phyloP scores from a whole-genome alignment of 2,797 vertebrate genomes.

The Craterocephalus amniculus region DNA sequence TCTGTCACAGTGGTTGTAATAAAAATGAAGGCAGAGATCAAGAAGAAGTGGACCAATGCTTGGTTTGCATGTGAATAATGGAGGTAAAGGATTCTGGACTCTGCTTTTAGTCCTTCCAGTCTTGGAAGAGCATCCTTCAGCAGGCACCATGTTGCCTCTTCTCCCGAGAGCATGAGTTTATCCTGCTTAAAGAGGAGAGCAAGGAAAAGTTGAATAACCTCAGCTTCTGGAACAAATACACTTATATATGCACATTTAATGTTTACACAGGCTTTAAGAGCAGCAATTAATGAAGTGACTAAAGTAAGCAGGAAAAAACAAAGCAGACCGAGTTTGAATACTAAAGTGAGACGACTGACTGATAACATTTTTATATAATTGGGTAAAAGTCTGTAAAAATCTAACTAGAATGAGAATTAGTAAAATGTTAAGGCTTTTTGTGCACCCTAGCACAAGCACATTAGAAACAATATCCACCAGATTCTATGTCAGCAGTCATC shows the following conservation, averaged over 20 bases:
- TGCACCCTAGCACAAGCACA: conserved; percentile 4
- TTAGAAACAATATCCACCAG: conserved; percentile 4
- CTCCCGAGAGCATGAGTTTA: conserved; percentile 87
- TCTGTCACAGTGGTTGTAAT: not conserved
- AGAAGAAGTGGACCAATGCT: not conserved
- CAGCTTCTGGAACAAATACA: not conserved
- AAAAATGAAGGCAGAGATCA: not conserved
- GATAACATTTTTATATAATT: not conserved
- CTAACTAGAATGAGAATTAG: not conserved
- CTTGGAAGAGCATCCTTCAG: conserved; percentile 83
- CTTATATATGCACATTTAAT: not conserved
- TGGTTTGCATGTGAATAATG: not conserved
- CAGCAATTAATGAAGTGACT: not conserved
- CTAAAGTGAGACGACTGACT: not conserved
- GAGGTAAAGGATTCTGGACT: conserved; percentile 87
- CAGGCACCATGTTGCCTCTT: conserved; percentile 80
- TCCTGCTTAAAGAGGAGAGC: conserved; percentile 79
- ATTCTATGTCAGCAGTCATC: conserved; percentile 34
- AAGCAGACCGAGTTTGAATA: not conserved
- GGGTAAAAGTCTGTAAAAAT: not conserved
- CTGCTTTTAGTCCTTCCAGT: conserved; percentile 83
- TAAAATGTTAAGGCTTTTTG: not conserved
- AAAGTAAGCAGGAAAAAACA: not conserved
- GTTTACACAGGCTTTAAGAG: not conserved
- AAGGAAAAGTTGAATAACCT: conserved; percentile 8